Evolutionary conservation across 2,113 vertebrate genomes (phyloP), one percentile per base, ranked within the genome.

Genomic region (Motacilla alba): DNA sequence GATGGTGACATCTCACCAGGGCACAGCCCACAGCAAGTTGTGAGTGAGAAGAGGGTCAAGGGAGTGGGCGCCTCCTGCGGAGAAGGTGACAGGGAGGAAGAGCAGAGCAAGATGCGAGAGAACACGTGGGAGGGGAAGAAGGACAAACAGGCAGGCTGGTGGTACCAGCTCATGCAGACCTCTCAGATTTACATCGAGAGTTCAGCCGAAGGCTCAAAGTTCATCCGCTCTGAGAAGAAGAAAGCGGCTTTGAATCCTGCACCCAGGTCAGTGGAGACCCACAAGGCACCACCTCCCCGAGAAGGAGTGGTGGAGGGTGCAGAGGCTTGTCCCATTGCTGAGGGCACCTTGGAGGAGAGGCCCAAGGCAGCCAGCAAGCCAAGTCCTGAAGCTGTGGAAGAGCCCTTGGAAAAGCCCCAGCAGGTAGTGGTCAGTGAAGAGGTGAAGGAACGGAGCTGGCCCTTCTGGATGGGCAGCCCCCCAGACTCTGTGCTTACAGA

Each of bases 81-180:
- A 31, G 97, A 62, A 68, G 98, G 86, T 52, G 97, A 94, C 39
- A 98, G 47, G 79, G 96, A 96, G 80, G 94, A 97, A 58, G 95
- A 96, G 17, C 60, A 66, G 69, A 77, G 72, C 47, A 89, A 80
- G 62, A 83, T 89, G 46, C 77, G 24, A 62, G 95, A 97, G 2
- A 94, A 96, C 47, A 15, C 44, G 1, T 47, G 97, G 85, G 98
- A 97, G 35, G 77, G 88, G 33, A 95, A 94, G 92, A 98, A 94
- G 88, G 98, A 95, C 89, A 97, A 98, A 56, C 99, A 99, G 96
- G 98, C 99, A 0, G 99, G 99, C 33, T 99, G 99, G 99, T 99
- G 99, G 99, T 99, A 99, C 97, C 99, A 99, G 97, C 99, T 99
- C 58, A 99, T 99, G 99, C 99, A 99, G 97, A 99, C 99, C 92